A percentile compares a stretch with the other conserved stretches of the same genome.
phyloP scores from a whole-genome alignment of 2,797 vertebrate species.

The Enteromius afrohamiltoni region DNA sequence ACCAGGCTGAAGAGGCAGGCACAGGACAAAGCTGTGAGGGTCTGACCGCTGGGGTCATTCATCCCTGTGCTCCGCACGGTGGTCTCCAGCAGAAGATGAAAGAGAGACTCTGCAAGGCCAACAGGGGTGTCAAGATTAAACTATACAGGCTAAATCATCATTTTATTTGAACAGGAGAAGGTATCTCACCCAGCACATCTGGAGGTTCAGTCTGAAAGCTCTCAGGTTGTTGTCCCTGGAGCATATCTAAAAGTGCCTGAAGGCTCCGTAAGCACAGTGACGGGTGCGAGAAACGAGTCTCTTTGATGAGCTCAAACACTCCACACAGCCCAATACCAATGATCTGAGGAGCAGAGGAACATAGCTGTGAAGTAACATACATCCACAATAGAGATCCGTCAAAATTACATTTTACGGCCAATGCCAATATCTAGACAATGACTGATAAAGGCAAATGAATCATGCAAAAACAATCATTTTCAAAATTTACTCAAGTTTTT shows the following conservation, averaged over 20 bases:
- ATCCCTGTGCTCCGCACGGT: slow-evolving; percentile 95
- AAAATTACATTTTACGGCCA: slow-evolving; percentile 3
- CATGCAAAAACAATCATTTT: neutral
- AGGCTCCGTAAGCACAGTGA: slow-evolving; percentile 95
- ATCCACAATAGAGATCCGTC: neutral
- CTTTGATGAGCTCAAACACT: slow-evolving; percentile 98
- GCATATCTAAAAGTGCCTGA: slow-evolving; percentile 95
- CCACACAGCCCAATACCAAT: slow-evolving; percentile 96
- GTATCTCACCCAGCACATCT: slow-evolving; percentile 90
- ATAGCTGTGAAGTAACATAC: neutral
- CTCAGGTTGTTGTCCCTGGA: slow-evolving; percentile 98
- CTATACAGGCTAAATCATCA: neutral
- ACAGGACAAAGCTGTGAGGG: slow-evolving; percentile 94
- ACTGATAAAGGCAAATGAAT: neutral
- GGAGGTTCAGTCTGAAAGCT: slow-evolving; percentile 96
- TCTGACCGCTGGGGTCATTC: slow-evolving; percentile 94
- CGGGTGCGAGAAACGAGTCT: slow-evolving; percentile 97
- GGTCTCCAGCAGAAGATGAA: slow-evolving; percentile 96
- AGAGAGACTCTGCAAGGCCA: slow-evolving; percentile 87
- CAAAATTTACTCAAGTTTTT: neutral
- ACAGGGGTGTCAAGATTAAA: neutral
- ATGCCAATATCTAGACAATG: neutral
- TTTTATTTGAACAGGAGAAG: neutral
- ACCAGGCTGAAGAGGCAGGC: slow-evolving; percentile 99
- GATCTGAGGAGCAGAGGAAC: slow-evolving; percentile 70